phyloP scores from a whole-genome alignment of 2,113 vertebrate genomes.

The Zapus hudsonius region DNA sequence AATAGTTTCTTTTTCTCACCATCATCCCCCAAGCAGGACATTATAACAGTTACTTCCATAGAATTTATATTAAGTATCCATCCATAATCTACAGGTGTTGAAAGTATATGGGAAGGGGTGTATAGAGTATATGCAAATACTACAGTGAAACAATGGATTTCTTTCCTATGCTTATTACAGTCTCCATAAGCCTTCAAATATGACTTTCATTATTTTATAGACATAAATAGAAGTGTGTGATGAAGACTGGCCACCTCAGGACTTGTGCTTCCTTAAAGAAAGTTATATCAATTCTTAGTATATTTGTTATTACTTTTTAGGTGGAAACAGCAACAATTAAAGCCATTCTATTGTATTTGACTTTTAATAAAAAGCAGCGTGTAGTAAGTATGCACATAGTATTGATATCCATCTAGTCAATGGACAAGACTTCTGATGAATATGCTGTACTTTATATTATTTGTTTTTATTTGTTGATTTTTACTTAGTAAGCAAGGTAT shows the following conservation, averaged over 20 bases:
- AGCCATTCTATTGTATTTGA: not conserved
- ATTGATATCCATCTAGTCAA: not conserved
- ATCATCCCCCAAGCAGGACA: not conserved
- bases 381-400: not conserved
- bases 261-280: not conserved
- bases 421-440: not conserved
- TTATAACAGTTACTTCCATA: not conserved
- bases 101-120: not conserved
- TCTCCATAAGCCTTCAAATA: not conserved
- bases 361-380: not conserved
- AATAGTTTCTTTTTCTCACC: not conserved
- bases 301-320: not conserved
- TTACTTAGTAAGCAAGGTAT: not conserved
- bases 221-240: not conserved
- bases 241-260: not conserved
- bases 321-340: not conserved
- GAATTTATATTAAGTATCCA: not conserved
- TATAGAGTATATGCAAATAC: not conserved
- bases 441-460: not conserved
- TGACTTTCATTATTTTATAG: not conserved
- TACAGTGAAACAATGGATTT: not conserved
- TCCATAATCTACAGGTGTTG: not conserved
- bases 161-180: not conserved
- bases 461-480: not conserved
- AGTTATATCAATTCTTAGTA: not conserved